Evolutionary conservation across 1,140 invertebrate genomes (phyloP).

Genomic region (Brachionus rotundiformis): DNA sequence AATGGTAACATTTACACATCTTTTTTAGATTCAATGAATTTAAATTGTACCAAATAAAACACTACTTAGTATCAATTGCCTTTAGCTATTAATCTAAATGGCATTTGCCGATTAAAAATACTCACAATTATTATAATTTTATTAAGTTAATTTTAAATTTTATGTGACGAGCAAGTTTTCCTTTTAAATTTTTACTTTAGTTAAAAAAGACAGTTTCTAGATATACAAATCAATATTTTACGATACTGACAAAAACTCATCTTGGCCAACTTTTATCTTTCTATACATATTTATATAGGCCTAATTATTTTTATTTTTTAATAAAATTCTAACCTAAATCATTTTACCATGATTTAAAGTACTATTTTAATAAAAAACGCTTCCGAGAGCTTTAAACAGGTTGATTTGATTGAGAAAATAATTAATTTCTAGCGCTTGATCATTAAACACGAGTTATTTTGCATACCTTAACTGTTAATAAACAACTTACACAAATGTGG

Average conservation of each 20-base stretch:
- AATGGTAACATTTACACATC: too few species aligned
- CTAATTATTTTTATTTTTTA: too few species aligned
- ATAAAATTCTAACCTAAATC: too few species aligned
- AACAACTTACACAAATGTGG: too few species aligned
- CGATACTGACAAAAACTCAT: background rate
- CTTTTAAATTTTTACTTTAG: background rate
- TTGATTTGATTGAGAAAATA: too few species aligned
- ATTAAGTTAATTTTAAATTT: conserved; percentile 41
- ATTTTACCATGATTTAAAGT: too few species aligned
- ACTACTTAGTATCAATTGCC: background rate
- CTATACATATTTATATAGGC: too few species aligned
- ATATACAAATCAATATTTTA: conserved; percentile 40
- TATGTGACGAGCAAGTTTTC: conserved; percentile 13
- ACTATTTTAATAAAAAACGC: too few species aligned
- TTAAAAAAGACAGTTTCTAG: background rate
- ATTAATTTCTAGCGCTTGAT: too few species aligned
- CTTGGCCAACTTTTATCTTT: too few species aligned
- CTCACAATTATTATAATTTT: conserved; percentile 44
- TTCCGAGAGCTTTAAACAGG: too few species aligned
- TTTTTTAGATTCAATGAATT: too few species aligned
- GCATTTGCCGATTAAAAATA: background rate
- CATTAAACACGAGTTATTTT: background rate
- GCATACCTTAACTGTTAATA: background rate
- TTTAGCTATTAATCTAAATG: background rate
- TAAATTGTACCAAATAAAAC: background rate